Conservation (phyloP, 2,888 invertebrate genomes). For the Siphonodentalium dalli region DNA sequence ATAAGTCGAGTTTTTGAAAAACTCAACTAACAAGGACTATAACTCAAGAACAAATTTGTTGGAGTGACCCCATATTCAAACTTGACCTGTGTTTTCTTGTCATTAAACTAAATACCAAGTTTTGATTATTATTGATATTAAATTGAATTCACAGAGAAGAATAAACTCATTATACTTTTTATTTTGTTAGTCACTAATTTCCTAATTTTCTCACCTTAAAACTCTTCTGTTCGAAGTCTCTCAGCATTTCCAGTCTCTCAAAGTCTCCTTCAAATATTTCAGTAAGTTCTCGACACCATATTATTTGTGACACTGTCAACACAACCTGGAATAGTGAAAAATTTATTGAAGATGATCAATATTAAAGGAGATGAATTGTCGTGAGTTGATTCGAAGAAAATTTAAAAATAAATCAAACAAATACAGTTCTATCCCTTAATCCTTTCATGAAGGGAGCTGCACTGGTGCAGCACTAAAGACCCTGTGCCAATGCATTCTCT, state of each 20-base stretch:
- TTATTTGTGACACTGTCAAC: conserved; percentile 84
- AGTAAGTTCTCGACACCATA: conserved; percentile 86
- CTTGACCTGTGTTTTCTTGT: no score
- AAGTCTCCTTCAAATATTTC: conserved; percentile 71
- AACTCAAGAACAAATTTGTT: not conserved
- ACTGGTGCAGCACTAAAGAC: no score
- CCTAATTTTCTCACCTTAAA: conserved; percentile 69
- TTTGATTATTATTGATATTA: no score
- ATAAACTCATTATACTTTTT: not conserved
- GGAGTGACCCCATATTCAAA: not conserved
- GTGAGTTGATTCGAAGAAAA: no score
- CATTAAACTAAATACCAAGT: no score
- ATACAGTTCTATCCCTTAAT: no score
- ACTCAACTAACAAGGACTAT: no score
- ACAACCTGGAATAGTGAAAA: conserved; percentile 72
- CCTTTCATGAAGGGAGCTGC: no score
- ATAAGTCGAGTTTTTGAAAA: no score
- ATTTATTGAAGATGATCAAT: conserved; percentile 32
- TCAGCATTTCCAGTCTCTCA: conserved; percentile 70
- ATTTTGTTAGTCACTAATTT: not conserved
- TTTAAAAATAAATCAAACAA: no score
- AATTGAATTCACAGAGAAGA: not conserved
- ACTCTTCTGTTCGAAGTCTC: conserved; percentile 75
- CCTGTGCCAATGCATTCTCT: no score
- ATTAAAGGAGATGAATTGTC: no score